Percentiles rank a stretch among this genome's conserved stretches.
phyloP scores from a whole-genome alignment of 1,140 invertebrate genomes.

The Brachionus manjavacas region DNA sequence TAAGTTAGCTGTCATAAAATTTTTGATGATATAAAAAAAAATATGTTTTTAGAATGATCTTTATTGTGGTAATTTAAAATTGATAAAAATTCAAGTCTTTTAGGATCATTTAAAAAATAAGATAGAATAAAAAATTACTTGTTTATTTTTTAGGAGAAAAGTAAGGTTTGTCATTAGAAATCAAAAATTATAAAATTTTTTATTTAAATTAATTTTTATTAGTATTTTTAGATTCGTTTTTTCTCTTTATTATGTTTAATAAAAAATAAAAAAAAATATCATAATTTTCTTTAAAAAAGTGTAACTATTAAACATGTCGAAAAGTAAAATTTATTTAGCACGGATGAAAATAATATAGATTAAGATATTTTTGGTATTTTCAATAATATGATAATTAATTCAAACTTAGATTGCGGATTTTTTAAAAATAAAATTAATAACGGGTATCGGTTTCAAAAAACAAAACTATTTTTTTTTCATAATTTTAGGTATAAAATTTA shows the following conservation, averaged over 20 bases:
- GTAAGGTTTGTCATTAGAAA: not conserved
- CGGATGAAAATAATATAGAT: not conserved
- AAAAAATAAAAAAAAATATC: too few species aligned
- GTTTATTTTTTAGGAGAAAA: slow-evolving; percentile 2
- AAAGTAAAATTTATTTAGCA: not conserved
- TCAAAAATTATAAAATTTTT: not conserved
- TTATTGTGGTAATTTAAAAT: too few species aligned
- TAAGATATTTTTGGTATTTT: not conserved
- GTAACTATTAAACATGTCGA: not conserved
- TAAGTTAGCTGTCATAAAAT: too few species aligned
- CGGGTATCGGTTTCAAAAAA: not conserved
- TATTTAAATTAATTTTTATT: not conserved
- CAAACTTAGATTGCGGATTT: not conserved
- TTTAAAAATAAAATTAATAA: not conserved
- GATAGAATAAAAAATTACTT: not conserved
- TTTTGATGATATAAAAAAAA: not conserved
- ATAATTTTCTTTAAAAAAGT: not conserved
- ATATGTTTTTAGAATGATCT: too few species aligned
- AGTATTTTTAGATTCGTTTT: not conserved
- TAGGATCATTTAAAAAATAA: too few species aligned
- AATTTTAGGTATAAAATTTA: not conserved
- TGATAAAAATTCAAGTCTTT: too few species aligned
- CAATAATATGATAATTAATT: not conserved
- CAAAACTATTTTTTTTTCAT: not conserved
- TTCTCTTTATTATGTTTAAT: not conserved